Evolutionary conservation across 1,140 invertebrate genomes (phyloP), one percentile per base, ranked within the genome.

Genomic region (Anastrepha ludens): DNA sequence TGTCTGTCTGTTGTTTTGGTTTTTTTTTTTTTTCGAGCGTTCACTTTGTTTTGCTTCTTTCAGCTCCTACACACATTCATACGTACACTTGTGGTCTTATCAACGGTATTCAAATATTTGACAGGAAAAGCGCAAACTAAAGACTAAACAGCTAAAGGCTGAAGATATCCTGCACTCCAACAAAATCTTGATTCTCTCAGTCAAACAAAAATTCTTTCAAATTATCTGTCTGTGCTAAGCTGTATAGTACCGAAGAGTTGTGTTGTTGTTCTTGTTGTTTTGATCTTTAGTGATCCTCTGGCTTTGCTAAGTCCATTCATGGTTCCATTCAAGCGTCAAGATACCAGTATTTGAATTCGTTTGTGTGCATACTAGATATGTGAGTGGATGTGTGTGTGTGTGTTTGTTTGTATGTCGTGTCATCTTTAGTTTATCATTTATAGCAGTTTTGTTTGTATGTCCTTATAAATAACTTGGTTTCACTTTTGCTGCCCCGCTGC

Each of bases 131-230:
- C n/a, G 11, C 29, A 67, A 67, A 67, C 11, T 17, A 29, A 67
- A 67, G 20, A 11, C 8, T 67, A n/a, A 81, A 81, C 29, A 29
- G 29, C 29, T 29, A 29, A 67, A 67, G 20, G 29, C 8, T 67
- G 47, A 81, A 81, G 74, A 81, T 81, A 81, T 81, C 74, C 74
- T 81, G 74, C 55, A 20, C 74, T 81, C 47, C 47, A 81, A 74
- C 2, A 41, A 50, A 55, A 58, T 81, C 74, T 81, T 55, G 47
- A 29, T 20, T 17, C 47, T 55, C 50, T 55, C 47, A 50, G 17
- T 8, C 74, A 81, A 81, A 81, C 8, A 67, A 67, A 20, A 4
- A 67, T 29, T 5, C 8, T 13, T 55, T 81, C 47, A 8, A 50
- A 58, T 81, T 81, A 58, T 81, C 74, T 81, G 74, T 47, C 20